Conservation (phyloP, 2,888 invertebrate species). For the Rhagophthalmus giganteus region DNA sequence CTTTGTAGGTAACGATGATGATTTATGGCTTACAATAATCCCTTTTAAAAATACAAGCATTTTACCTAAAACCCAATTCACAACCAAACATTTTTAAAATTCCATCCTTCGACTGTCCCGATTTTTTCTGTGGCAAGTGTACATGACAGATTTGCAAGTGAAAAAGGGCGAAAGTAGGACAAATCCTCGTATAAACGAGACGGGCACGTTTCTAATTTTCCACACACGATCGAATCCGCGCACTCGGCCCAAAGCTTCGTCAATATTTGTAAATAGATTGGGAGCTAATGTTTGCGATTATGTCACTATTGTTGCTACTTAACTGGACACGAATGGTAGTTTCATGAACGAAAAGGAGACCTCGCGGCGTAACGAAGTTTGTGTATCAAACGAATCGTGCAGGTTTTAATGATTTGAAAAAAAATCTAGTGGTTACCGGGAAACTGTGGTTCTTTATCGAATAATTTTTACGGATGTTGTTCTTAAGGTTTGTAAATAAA, state of each 20-base stretch:
- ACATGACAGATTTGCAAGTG: not conserved
- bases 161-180: conserved; percentile 4
- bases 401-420: not conserved
- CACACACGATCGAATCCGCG: conserved; percentile 33
- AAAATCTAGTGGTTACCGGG: not conserved
- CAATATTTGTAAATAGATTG: conserved; percentile 43
- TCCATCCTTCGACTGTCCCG: too few species aligned
- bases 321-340: not conserved
- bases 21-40: too few species aligned
- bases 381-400: not conserved
- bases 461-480: conserved; percentile 1
- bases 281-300: conserved; percentile 31
- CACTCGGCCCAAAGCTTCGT: conserved; percentile 27
- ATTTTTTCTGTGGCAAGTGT: too few species aligned
- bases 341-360: conserved; percentile 8
- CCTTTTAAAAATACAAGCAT: too few species aligned
- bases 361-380: not conserved
- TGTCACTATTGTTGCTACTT: conserved; percentile 6
- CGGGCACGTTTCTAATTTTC: conserved; percentile 20
- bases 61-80: too few species aligned
- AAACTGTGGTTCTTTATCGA: conserved; percentile 4
- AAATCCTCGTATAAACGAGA: conserved; percentile 10
- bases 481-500: not conserved
- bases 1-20: too few species aligned
- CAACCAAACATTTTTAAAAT: too few species aligned